phyloP scores from a whole-genome alignment of 2,888 invertebrate genomes.

The Dicycla oo region DNA sequence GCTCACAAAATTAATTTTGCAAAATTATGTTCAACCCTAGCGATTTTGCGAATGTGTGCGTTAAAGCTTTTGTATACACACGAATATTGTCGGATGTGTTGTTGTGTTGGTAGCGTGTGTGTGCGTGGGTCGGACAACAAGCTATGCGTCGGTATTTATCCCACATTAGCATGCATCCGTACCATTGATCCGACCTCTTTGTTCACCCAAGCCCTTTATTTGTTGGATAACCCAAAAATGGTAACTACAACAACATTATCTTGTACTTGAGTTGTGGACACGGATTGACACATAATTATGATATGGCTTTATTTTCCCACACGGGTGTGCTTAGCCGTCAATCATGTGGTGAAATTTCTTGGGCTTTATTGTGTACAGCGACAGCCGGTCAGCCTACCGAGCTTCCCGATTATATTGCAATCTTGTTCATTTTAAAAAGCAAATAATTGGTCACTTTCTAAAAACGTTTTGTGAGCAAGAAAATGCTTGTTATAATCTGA shows the following conservation, averaged over 20 bases:
- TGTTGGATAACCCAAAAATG: conserved; percentile 69
- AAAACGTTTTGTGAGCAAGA: conserved; percentile 21
- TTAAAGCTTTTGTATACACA: conserved; percentile 39
- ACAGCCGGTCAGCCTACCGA: conserved; percentile 36
- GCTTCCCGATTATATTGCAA: conserved; percentile 58
- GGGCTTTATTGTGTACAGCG: conserved; percentile 36
- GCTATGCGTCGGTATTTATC: conserved; percentile 84
- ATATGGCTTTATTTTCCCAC: conserved; percentile 48
- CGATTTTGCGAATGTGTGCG: conserved; percentile 57
- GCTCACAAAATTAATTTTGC: conserved; percentile 55
- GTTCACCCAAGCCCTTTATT: conserved; percentile 78
- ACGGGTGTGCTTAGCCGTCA: conserved; percentile 31
- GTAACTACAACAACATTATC: conserved; percentile 68
- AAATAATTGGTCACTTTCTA: conserved; percentile 55
- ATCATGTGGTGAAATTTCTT: conserved; percentile 50
- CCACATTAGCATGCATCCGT: conserved; percentile 87
- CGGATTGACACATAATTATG: conserved; percentile 57
- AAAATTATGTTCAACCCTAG: conserved; percentile 69
- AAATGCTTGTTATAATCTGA: conserved; percentile 28
- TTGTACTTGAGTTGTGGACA: conserved; percentile 55
- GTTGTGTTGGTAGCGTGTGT: conserved; percentile 60
- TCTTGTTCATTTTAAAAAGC: conserved; percentile 37
- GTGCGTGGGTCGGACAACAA: conserved; percentile 75
- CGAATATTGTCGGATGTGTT: conserved; percentile 37
- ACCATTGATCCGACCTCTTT: conserved; percentile 85